Base-by-base conservation (phyloP, 2,113 vertebrate genomes). In the Telmatochromis brachygnathus region DNA sequence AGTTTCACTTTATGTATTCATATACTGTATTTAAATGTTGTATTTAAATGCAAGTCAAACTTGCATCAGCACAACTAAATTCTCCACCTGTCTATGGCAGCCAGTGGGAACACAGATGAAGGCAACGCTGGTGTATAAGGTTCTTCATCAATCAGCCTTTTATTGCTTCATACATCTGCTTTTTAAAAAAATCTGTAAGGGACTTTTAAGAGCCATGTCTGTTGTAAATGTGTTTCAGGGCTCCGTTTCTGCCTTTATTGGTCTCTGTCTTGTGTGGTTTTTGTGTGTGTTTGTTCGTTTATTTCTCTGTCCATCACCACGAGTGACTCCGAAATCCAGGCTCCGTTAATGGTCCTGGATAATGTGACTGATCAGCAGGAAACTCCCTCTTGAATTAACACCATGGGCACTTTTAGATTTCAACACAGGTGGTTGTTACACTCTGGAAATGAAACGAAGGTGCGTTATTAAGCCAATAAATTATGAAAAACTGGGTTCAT, bases 81-180 rank as follows among this genome's bases (percentile, higher is more conserved):
- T 47, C 68, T 73, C 21, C 68, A 45, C 14, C 68, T 73, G 21
- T 28, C 68, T 17, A 3, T 73, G 42, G 13, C 13, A 73, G 21
- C 37, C 68, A 73, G 21, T 17, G 37, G 65, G n/a, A 73, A 26
- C 68, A 73, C 37, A 1, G 65, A 0, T 26, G 7, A 68, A 21
- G 33, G n/a, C 3, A 68, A 42, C 2, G 13, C 62, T 70, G 60
- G n/a, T 14, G 37, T 21, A 2, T 14, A 2, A 42, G 21, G 37
- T 73, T 0, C 65, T 42, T 73, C 37, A 73, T 42, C 13, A 21
- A 15, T 26, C 21, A 45, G 37, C 21, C 13, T 4, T 0, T 26
- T 26, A 45, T 26, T 26, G 12, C 8, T 26, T 73, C 37, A 23
- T 45, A 6, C 1, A 0, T 42, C 65, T 37, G n/a, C 35, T 70